Conservation (phyloP, 2,888 invertebrate genomes). For the Drosophila ochracea region DNA sequence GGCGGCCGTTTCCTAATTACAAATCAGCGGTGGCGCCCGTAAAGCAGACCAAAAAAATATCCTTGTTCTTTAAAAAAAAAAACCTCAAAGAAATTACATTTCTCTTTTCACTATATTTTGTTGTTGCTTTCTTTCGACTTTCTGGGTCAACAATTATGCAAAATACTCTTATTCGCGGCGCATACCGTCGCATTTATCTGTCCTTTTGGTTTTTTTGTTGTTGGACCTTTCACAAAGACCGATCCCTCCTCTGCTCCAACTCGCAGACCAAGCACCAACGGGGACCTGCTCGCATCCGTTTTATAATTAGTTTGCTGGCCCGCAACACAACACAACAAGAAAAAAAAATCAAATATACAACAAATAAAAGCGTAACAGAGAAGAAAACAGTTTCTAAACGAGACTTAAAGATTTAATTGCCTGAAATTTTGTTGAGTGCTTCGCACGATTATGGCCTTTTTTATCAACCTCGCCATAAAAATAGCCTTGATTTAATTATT, state of each 20-base stretch:
- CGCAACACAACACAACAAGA: constrained; percentile 18
- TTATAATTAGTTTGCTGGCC: constrained; percentile 77
- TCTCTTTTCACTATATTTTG: constrained; percentile 40
- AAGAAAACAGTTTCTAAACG: constrained; percentile 70
- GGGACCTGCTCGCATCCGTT: constrained; percentile 72
- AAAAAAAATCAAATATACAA: constrained; percentile 3
- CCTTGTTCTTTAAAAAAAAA: constrained; percentile 36
- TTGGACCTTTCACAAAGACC: constrained; percentile 53
- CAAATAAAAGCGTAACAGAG: constrained; percentile 11
- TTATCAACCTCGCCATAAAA: constrained; percentile 8
- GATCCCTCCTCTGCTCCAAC: neutral
- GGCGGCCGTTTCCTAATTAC: constrained; percentile 83
- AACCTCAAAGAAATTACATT: constrained; percentile 61
- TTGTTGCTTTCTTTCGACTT: constrained; percentile 62
- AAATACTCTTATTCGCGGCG: constrained; percentile 78
- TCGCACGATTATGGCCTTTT: constrained; percentile 57
- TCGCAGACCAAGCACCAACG: constrained; percentile 14
- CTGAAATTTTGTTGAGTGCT: constrained; percentile 68
- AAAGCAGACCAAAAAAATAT: constrained; percentile 47
- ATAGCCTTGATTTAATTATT: constrained; percentile 35
- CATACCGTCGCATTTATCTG: constrained; percentile 80
- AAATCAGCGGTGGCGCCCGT: constrained; percentile 80
- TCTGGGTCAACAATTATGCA: constrained; percentile 84
- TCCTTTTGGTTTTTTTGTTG: constrained; percentile 55
- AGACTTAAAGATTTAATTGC: constrained; percentile 82